These are phyloP conservation scores for Pachypeltis micranthus DNA, from an alignment of 1,140 invertebrate species.

Conservation along the genomic window DNA sequence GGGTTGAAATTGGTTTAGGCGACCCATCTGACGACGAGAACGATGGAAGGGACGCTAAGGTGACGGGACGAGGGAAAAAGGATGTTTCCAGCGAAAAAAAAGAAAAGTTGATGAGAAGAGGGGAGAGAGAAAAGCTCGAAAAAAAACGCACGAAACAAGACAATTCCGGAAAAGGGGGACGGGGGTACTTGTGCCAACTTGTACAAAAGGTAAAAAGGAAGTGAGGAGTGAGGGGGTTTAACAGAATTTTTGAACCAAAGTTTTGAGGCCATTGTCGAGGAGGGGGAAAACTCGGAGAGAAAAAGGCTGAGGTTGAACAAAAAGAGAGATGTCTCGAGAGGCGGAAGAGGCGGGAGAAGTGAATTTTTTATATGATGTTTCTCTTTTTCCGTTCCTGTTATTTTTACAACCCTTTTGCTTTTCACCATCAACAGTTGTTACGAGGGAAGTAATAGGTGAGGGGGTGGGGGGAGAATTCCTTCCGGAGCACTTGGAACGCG, in stretches of 20 bases:
- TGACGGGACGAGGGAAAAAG: neutral
- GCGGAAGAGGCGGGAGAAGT: neutral
- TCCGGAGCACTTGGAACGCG: neutral
- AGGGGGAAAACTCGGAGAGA: neutral
- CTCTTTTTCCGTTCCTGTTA: neutral
- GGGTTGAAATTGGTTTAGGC: neutral
- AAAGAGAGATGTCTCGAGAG: neutral
- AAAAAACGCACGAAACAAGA: neutral
- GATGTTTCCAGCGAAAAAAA: neutral
- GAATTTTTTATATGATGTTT: neutral
- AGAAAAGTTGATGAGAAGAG: neutral
- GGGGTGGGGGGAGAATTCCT: too few relatives aligned
- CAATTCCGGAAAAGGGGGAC: neutral
- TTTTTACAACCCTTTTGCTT: neutral
- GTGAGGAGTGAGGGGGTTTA: neutral
- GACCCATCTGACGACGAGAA: too few relatives aligned
- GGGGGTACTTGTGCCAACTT: neutral
- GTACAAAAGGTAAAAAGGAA: too few relatives aligned
- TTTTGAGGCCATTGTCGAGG: neutral
- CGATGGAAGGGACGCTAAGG: neutral
- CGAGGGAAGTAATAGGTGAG: too few relatives aligned
- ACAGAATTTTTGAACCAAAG: neutral
- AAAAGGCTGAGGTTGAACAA: neutral
- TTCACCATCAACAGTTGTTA: too few relatives aligned
- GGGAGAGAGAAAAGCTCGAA: neutral